A percentile compares a stretch with the other conserved stretches of the same genome.
phyloP scores from a whole-genome alignment of 2,888 invertebrate genomes.

The Sesia bembeciformis region DNA sequence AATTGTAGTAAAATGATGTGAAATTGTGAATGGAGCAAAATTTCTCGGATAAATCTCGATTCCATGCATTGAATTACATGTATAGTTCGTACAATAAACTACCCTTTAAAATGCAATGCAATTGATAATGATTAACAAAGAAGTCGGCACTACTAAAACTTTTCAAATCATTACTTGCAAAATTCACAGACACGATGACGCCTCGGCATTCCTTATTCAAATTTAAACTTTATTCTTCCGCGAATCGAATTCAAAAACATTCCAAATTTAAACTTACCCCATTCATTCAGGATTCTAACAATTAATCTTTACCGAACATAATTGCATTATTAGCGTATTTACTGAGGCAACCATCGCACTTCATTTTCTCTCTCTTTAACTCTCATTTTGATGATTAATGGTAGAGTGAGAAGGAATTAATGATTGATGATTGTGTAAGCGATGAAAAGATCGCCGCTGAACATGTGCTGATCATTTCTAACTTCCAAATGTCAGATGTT shows the following conservation, averaged over 20 bases:
- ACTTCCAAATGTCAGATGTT: slow-evolving; percentile 46
- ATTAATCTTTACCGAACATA: slow-evolving; percentile 52
- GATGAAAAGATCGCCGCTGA: slow-evolving; percentile 55
- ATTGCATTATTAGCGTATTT: slow-evolving; percentile 69
- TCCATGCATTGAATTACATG: background rate
- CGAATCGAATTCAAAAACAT: slow-evolving; percentile 1
- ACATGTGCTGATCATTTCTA: slow-evolving; percentile 50
- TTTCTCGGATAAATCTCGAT: background rate
- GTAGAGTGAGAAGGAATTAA: slow-evolving; percentile 35
- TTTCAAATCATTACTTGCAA: background rate
- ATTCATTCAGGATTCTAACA: slow-evolving; percentile 47
- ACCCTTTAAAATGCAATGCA: background rate
- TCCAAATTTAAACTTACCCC: slow-evolving; percentile 11
- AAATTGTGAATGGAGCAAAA: slow-evolving; percentile 37
- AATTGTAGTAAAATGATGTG: slow-evolving; percentile 31
- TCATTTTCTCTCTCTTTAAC: slow-evolving; percentile 73
- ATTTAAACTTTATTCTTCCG: slow-evolving; percentile 13
- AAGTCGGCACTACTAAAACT: background rate
- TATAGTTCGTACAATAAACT: background rate
- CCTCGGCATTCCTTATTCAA: slow-evolving; percentile 5
- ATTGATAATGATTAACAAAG: background rate
- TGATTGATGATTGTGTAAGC: slow-evolving; percentile 56
- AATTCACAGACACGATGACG: background rate
- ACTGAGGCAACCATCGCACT: slow-evolving; percentile 43
- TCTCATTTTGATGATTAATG: slow-evolving; percentile 70